Base-by-base conservation (phyloP, 2,113 vertebrate species). In the Lepus americanus region DNA sequence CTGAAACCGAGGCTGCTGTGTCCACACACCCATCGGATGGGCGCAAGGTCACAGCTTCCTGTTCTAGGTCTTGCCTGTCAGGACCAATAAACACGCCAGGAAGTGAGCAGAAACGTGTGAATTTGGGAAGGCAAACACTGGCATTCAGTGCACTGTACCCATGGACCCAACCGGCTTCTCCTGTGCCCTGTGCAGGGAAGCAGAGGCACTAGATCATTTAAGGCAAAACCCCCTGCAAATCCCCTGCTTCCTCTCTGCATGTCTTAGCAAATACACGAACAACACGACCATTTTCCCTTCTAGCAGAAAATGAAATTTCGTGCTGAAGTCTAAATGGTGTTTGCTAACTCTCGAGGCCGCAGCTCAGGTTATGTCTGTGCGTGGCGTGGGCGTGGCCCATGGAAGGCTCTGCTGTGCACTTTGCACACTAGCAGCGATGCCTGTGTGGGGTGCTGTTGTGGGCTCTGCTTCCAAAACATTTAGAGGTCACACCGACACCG, bases 51-150 rank as follows among this genome's bases (percentile, higher is more conserved):
- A 82, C 19, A 22, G 90, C 95, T 98, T 97, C 87, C 98, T 93
- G 51, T 94, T 95, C 95, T 95, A 78, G 55, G 87, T 94, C 78
- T 96, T 0, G 0, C 49, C 97, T 3, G 23, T 94, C 90, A 97
- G 95, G 97, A 91, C 97, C 96, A 97, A 97, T 97, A 98, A 98
- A 98, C 81, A 81, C 94, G 96, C 96, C 98, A 95, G 9, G 89
- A 97, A 96, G 95, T 94, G 96, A 90, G 29, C 84, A 94, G 92
- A 97, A 94, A 94, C 0, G 61, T 96, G 97, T 97, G 96, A 97
- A 95, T 67, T 92, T 95, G 92, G 97, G 95, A 97, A 98, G 94
- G 67, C 92, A 97, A 97, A 95, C 91, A 80, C 20, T 92, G 14
- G 95, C 79, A 74, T 55, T 97, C 95, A 94, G 39, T 39, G 84